Conservation (phyloP, 2,797 vertebrate species). For the Sitta carolinensis region DNA sequence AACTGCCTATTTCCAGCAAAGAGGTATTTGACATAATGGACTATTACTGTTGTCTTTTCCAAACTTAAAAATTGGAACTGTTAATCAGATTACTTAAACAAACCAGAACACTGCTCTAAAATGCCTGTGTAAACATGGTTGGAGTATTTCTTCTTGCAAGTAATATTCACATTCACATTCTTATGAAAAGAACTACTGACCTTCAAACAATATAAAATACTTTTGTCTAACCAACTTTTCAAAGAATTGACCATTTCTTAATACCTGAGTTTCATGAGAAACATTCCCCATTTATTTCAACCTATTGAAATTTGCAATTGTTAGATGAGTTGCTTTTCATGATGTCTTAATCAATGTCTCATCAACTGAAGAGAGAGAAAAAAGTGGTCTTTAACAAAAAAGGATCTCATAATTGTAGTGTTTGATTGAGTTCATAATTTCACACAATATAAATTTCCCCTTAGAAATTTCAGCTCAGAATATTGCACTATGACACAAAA, state of each 20-base stretch:
- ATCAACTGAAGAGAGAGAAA: not conserved
- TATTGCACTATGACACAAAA: not conserved
- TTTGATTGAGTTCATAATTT: not conserved
- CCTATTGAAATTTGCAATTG: not conserved
- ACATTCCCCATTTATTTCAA: not conserved
- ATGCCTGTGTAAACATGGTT: not conserved
- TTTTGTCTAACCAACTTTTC: not conserved
- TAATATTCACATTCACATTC: not conserved
- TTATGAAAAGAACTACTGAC: not conserved
- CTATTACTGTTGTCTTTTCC: not conserved
- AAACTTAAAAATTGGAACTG: not conserved
- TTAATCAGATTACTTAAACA: not conserved
- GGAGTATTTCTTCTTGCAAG: not conserved
- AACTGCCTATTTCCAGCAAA: not conserved
- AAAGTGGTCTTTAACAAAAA: not conserved
- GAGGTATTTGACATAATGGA: not conserved
- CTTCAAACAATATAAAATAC: not conserved
- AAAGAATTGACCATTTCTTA: not conserved
- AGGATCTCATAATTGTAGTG: not conserved
- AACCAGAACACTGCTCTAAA: not conserved
- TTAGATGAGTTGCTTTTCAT: not conserved
- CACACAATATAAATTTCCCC: not conserved
- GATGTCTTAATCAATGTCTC: not conserved
- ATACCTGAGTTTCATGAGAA: not conserved
- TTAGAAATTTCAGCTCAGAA: not conserved